Evolutionary conservation across 2,797 vertebrate genomes (phyloP).

Genomic region (Falco columbarius): DNA sequence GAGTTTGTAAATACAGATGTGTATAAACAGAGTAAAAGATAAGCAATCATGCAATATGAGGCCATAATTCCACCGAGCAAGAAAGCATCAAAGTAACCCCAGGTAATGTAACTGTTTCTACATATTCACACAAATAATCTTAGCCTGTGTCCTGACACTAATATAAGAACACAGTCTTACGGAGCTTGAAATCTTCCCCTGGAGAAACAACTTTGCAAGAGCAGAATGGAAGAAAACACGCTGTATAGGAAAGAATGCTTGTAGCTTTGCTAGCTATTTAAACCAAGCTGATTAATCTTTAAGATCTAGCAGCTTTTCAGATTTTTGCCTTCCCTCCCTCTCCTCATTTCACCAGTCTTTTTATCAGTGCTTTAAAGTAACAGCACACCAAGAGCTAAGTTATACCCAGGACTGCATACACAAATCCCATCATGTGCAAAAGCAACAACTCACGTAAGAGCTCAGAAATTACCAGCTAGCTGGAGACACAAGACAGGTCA

Average conservation of each 20-base stretch:
- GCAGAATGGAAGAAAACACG: neutral
- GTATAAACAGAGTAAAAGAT: neutral
- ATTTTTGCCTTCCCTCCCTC: neutral
- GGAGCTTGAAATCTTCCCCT: slow-evolving; percentile 38
- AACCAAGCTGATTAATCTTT: slow-evolving; percentile 1
- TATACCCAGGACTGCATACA: neutral
- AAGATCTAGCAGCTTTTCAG: neutral
- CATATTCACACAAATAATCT: slow-evolving; percentile 57
- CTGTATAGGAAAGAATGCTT: neutral
- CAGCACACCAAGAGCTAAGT: neutral
- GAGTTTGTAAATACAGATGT: neutral
- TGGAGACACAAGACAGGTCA: no score
- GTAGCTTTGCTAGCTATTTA: neutral
- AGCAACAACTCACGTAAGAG: neutral
- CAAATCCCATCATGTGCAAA: neutral
- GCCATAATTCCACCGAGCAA: neutral
- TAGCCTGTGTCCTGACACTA: slow-evolving; percentile 27
- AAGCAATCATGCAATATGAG: neutral
- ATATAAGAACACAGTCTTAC: neutral
- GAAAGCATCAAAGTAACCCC: slow-evolving; percentile 3
- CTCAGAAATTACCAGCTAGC: neutral
- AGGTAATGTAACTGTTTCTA: slow-evolving; percentile 23
- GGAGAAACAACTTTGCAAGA: slow-evolving; percentile 25
- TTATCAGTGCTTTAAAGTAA: neutral
- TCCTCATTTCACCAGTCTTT: neutral